phyloP scores from a whole-genome alignment of 1,140 invertebrate species.

The Ooceraea biroi region DNA sequence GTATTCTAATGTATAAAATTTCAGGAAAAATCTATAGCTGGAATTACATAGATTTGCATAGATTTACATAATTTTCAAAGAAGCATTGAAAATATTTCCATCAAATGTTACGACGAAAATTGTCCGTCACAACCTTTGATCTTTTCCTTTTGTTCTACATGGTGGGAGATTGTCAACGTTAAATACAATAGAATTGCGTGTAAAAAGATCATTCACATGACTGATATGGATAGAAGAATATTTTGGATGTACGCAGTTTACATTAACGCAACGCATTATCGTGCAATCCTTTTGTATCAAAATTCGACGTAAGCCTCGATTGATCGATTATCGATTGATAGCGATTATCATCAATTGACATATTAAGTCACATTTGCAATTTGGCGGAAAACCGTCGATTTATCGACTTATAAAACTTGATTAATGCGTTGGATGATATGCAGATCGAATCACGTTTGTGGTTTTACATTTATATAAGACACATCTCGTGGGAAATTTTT shows the following conservation, averaged over 20 bases:
- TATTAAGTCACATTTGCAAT: not conserved
- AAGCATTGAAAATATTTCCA: too few species aligned
- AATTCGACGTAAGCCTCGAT: not conserved
- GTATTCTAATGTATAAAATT: too few species aligned
- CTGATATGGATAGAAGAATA: too few species aligned
- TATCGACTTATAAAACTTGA: not conserved
- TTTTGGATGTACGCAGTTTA: not conserved
- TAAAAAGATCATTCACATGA: not conserved
- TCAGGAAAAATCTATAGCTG: too few species aligned
- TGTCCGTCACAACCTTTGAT: not conserved
- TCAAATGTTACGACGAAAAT: not conserved
- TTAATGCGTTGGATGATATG: not conserved
- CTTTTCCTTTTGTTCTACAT: not conserved
- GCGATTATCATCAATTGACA: not conserved
- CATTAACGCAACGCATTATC: not conserved
- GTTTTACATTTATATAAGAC: too few species aligned
- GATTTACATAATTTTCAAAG: too few species aligned
- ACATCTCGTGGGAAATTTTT: conserved; percentile 8
- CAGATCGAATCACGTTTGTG: not conserved
- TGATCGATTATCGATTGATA: conserved; percentile 35
- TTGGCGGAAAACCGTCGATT: not conserved
- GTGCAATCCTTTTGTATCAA: conserved; percentile 17
- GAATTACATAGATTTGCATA: too few species aligned
- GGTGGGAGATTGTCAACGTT: not conserved
- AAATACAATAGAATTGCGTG: not conserved